These are phyloP conservation scores for Apostichopus parvimensis DNA, from an alignment of 35 echinoderm and acorn worm species.

Conservation along the genomic window DNA sequence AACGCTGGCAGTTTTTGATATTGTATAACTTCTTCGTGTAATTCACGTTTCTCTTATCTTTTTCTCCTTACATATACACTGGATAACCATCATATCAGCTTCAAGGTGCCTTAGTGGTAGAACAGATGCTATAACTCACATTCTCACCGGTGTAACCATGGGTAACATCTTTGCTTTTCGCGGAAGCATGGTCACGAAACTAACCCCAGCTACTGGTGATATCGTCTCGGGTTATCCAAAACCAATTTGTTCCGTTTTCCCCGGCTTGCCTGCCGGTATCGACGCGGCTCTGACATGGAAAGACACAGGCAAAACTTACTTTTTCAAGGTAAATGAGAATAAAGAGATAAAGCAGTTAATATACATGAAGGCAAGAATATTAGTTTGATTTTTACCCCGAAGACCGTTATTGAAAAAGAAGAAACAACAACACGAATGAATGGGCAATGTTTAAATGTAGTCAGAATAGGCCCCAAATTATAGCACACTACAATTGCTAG, in stretches of 20 bases:
- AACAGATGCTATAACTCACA: slow-evolving; percentile 24
- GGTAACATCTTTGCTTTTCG: slow-evolving; percentile 12
- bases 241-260: slow-evolving; percentile 22
- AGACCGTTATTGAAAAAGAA: too few relatives aligned
- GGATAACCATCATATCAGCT: neutral
- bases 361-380: too few relatives aligned
- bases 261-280: neutral
- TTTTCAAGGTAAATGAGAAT: slow-evolving; percentile 23
- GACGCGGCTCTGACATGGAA: slow-evolving; percentile 29
- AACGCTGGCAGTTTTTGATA: too few relatives aligned
- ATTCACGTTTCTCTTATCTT: too few relatives aligned
- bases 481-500: too few relatives aligned
- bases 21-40: too few relatives aligned
- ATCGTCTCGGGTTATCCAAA: slow-evolving; percentile 1
- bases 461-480: too few relatives aligned
- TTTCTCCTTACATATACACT: too few relatives aligned
- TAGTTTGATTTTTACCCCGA: too few relatives aligned
- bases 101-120: neutral
- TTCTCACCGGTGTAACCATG: neutral
- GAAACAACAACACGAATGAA: too few relatives aligned
- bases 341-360: too few relatives aligned
- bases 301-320: slow-evolving; percentile 2
- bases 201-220: neutral
- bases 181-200: slow-evolving; percentile 14
- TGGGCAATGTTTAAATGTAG: too few relatives aligned